A percentile compares a stretch with the other conserved stretches of the same genome.
Evolutionary conservation across 2,113 vertebrate species (phyloP).

Genomic region (Forbesichthys papilliferus): DNA sequence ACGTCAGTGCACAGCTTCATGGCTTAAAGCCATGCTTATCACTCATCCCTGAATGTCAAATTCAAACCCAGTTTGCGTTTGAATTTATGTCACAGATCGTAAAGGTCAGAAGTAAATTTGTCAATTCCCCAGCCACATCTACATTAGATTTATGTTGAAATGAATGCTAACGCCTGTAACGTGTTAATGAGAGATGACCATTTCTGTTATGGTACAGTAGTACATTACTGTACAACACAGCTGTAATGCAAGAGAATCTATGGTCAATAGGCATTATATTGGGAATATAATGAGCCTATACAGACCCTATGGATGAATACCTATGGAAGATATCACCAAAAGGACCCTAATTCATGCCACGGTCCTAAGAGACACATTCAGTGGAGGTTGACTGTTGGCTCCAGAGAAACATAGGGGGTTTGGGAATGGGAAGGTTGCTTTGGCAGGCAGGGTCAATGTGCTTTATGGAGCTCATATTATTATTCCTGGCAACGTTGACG

Average conservation of each 20-base stretch:
- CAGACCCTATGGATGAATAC: no score
- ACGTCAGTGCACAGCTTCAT: constrained; percentile 42
- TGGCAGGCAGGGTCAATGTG: constrained; percentile 3
- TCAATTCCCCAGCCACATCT: no score
- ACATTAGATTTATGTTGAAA: background rate
- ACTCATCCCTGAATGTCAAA: constrained; percentile 27
- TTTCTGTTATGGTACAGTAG: no score
- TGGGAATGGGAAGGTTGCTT: constrained; percentile 31
- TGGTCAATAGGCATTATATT: background rate
- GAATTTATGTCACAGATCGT: background rate
- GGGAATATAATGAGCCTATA: no score
- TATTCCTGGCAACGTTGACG: constrained; percentile 36
- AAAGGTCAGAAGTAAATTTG: background rate
- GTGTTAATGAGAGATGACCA: background rate
- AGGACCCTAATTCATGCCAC: no score
- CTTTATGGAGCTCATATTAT: constrained; percentile 41
- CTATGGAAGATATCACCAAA: no score
- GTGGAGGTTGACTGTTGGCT: constrained; percentile 25
- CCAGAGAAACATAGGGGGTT: constrained; percentile 12
- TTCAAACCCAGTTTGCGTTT: background rate
- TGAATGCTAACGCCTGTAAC: background rate
- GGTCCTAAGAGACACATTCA: background rate
- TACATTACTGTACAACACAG: background rate
- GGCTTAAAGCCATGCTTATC: constrained; percentile 49
- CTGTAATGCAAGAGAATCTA: background rate